Conservation (phyloP, 64 coral and sea anemone species). For the Stichodactyla mertensii region DNA sequence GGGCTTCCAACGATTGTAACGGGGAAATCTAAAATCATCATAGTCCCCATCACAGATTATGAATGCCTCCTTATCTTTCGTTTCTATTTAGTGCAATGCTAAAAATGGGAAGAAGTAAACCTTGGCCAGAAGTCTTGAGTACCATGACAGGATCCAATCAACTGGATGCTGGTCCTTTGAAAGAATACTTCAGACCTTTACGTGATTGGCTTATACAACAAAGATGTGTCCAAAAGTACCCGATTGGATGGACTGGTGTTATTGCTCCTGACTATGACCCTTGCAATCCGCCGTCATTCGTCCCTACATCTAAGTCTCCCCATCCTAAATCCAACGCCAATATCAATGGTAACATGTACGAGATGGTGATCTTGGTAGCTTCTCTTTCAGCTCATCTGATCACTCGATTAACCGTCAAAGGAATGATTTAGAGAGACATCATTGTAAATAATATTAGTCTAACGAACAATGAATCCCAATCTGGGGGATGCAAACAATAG, state of each 20-base stretch:
- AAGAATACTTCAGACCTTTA: slow-evolving; percentile 79
- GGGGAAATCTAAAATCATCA: no score
- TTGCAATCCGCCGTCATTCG: not conserved
- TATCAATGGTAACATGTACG: not conserved
- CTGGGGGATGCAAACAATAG: no score
- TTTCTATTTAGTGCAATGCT: slow-evolving; percentile 60
- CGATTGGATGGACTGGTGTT: slow-evolving; percentile 58
- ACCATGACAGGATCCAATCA: slow-evolving; percentile 56
- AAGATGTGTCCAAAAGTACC: slow-evolving; percentile 51
- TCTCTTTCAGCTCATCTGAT: not conserved
- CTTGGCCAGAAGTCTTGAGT: slow-evolving; percentile 69
- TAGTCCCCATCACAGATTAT: no score
- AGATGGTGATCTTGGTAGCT: not conserved
- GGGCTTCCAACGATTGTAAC: no score
- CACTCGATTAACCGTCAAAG: not conserved
- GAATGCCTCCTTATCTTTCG: not conserved
- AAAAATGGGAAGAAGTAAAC: slow-evolving; percentile 73
- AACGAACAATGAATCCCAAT: no score
- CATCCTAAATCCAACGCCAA: not conserved
- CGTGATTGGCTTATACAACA: slow-evolving; percentile 53
- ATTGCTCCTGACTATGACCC: not conserved
- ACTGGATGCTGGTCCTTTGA: slow-evolving; percentile 65
- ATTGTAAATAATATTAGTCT: no score
- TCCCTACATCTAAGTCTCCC: not conserved
- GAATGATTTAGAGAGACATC: not conserved